Percentiles rank a stretch among this genome's conserved stretches.
Conservation (phyloP, 1,140 invertebrate genomes). For the Branchinecta lynchi region DNA sequence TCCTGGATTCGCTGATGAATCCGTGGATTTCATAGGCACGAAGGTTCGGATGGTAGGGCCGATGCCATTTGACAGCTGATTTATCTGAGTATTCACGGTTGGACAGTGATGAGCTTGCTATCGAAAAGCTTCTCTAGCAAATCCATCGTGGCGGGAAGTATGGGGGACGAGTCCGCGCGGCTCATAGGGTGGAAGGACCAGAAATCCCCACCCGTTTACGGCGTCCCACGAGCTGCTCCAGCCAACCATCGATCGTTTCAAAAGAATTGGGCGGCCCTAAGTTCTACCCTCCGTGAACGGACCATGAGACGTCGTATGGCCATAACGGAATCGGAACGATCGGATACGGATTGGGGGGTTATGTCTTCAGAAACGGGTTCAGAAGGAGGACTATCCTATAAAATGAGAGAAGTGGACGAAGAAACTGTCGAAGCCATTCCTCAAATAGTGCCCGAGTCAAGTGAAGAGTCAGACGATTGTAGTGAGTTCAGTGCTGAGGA, state of each 20-base stretch:
- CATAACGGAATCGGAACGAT: constrained; percentile 19
- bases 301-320: constrained; percentile 17
- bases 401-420: background rate
- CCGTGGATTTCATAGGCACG: too few relatives aligned
- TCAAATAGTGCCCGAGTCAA: background rate
- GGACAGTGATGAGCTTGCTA: background rate
- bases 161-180: background rate
- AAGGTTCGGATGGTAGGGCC: too few relatives aligned
- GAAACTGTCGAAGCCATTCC: background rate
- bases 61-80: too few relatives aligned
- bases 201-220: background rate
- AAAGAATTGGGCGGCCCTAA: constrained; percentile 16
- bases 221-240: background rate
- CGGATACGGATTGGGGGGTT: constrained; percentile 19
- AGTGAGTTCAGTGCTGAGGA: too few relatives aligned
- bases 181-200: background rate
- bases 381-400: background rate
- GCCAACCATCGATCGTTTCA: background rate
- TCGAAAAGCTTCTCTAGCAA: background rate
- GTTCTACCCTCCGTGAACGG: constrained; percentile 17
- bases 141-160: background rate
- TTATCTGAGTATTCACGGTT: too few relatives aligned
- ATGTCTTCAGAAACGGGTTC: background rate
- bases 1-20: too few relatives aligned
- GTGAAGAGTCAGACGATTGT: too few relatives aligned